phyloP scores from a whole-genome alignment of 2,888 invertebrate genomes.

The Scaeva pyrastri region DNA sequence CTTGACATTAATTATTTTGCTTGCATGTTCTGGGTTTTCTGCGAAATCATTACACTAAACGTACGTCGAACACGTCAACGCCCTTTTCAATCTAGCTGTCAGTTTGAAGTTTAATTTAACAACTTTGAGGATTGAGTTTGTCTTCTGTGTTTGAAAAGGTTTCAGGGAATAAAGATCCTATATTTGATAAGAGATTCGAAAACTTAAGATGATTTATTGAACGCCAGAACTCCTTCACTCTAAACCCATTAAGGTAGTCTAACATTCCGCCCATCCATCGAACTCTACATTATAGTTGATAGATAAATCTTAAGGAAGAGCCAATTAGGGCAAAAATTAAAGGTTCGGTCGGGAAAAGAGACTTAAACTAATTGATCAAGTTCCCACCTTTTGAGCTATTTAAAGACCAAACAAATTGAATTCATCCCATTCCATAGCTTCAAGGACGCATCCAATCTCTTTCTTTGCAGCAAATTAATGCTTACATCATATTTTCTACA shows the following conservation, averaged over 20 bases:
- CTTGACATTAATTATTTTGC: conserved; percentile 13
- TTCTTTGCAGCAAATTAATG: conserved; percentile 47
- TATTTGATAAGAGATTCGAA: no score
- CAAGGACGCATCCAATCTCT: conserved; percentile 53
- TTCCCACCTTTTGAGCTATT: conserved; percentile 10
- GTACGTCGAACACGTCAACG: conserved; percentile 27
- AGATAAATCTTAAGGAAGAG: neutral
- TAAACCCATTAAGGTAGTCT: no score
- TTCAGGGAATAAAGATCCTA: no score
- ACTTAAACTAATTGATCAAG: conserved; percentile 25
- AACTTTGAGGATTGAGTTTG: neutral
- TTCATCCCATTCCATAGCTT: conserved; percentile 17
- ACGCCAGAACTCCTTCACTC: no score
- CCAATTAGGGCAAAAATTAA: conserved; percentile 1
- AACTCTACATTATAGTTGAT: no score
- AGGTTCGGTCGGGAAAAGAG: neutral
- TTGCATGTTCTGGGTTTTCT: conserved; percentile 16
- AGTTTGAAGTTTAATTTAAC: neutral
- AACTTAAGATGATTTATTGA: no score
- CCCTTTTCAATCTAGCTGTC: conserved; percentile 32
- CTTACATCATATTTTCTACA: conserved; percentile 51
- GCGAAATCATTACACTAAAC: conserved; percentile 40
- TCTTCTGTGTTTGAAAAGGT: neutral
- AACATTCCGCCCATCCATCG: no score
- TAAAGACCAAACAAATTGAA: conserved; percentile 42